These are phyloP conservation scores for Caenorhabditis tropicalis DNA, from an alignment of 1,140 invertebrate species.

Conservation along the genomic window DNA sequence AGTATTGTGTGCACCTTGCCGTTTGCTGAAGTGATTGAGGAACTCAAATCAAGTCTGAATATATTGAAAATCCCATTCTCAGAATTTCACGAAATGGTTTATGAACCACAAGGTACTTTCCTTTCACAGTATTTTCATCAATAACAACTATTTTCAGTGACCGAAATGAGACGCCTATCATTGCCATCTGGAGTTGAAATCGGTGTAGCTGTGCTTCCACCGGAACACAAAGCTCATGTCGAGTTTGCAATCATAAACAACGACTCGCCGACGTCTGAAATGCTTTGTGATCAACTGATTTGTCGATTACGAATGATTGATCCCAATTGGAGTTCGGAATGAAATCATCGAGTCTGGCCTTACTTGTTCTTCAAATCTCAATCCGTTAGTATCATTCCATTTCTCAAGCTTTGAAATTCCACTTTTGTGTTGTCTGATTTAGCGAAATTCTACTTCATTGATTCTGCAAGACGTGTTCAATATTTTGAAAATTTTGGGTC, in stretches of 20 bases:
- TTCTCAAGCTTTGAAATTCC: neutral
- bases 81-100: conserved; percentile 47
- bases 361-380: neutral
- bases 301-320: conserved; percentile 27
- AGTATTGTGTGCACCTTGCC: conserved; percentile 42
- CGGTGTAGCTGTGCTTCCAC: conserved; percentile 49
- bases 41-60: conserved; percentile 39
- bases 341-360: neutral
- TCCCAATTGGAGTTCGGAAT: conserved; percentile 26
- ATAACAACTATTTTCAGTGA: neutral
- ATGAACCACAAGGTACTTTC: conserved; percentile 27
- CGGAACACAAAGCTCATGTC: conserved; percentile 49
- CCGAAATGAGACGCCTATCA: conserved; percentile 50
- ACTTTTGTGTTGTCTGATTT: neutral
- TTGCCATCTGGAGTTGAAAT: conserved; percentile 51
- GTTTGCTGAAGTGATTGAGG: conserved; percentile 35
- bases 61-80: conserved; percentile 31
- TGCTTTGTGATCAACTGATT: conserved; percentile 43
- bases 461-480: conserved; percentile 21
- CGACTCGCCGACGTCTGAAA: conserved; percentile 42
- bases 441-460: conserved; percentile 18
- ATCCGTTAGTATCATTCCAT: too few relatives aligned
- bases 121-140: neutral
- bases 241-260: conserved; percentile 46
- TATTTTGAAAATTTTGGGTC: neutral